These are phyloP conservation scores for Pleuronectes platessa DNA, from an alignment of 2,113 vertebrate species.

Conservation along the genomic window DNA sequence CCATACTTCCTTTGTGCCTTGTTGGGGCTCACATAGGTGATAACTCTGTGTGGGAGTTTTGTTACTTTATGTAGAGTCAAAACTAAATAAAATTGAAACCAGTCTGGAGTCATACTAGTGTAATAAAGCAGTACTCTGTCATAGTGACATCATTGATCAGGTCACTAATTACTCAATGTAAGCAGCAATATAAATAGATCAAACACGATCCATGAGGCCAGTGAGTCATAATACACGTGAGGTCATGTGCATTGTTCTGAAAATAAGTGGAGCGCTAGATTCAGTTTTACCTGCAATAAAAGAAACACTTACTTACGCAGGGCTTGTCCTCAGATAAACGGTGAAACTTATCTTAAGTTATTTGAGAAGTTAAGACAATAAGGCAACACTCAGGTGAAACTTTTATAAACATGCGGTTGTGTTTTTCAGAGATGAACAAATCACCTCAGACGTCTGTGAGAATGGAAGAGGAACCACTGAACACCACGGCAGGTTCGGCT, in stretches of 20 bases:
- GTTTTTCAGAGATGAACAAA: conserved; percentile 54
- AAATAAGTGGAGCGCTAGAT: background rate
- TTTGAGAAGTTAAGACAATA: conserved; percentile 3
- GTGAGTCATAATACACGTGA: background rate
- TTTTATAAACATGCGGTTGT: background rate
- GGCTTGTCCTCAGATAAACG: background rate
- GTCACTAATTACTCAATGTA: too few relatives aligned
- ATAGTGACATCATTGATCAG: too few relatives aligned
- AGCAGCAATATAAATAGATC: background rate
- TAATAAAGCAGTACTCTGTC: too few relatives aligned
- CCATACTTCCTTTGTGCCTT: background rate
- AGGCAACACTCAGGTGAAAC: background rate
- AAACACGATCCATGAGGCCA: background rate
- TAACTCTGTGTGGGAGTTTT: too few relatives aligned
- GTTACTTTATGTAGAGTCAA: too few relatives aligned
- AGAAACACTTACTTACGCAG: background rate
- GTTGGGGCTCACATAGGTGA: background rate
- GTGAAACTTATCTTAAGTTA: background rate
- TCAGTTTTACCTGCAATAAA: background rate
- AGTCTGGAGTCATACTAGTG: too few relatives aligned
- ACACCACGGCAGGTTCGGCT: background rate
- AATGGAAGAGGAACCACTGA: rapidly evolving
- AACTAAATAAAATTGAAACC: too few relatives aligned
- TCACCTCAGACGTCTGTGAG: rapidly evolving
- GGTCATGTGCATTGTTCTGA: background rate